Base-by-base conservation (phyloP, 2,113 vertebrate genomes). In the Pogonocichla stellata region DNA sequence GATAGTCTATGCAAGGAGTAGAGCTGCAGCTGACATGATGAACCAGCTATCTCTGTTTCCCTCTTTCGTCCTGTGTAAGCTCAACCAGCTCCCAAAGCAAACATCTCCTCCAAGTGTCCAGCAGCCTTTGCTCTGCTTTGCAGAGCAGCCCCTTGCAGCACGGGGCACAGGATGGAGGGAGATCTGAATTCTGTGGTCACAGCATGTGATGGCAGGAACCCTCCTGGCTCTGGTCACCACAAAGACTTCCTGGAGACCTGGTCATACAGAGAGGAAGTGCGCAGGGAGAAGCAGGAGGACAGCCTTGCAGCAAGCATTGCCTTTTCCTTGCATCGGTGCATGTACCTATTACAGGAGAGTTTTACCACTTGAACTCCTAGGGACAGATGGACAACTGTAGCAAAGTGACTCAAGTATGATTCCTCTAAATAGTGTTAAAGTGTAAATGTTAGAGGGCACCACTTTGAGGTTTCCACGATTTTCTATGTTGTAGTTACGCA, bases 131-230 rank as follows among this genome's bases (percentile, higher is more conserved):
- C 25, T 19, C 43, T 45, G 43, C 43, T 45, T 19, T 14, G 54
- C 48, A 60, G 43, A 75, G 64, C 14, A 12, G 34, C 33, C 14
- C 73, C 33, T 31, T 19, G 74, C 42, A 75, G 66, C 43, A 20
- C 0, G 0, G 19, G 69, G 25, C 0, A 0, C 0, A 4, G 56
- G n/a, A 33, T 2, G n/a, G 33, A 67, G 36, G 23, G 54, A 83
- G 31, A 67, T 28, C 40, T 83, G 86, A 65, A 69, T 47, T 48
- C 67, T n/a, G 75, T 6, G 2, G 50, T 58, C 73, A 70, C 31
- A 33, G 62, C 25, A 56, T 1, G 2, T 4, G 42, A 45, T 12
- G 62, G 57, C 61, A 92, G 83, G 45, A 95, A 67, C 69, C 25
- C 58, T 93, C 28, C 62, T 50, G 58, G n/a, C 14, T 91, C 56